Conservation (phyloP, 2,797 vertebrate genomes). For the Acrocephalus scirpaceus region DNA sequence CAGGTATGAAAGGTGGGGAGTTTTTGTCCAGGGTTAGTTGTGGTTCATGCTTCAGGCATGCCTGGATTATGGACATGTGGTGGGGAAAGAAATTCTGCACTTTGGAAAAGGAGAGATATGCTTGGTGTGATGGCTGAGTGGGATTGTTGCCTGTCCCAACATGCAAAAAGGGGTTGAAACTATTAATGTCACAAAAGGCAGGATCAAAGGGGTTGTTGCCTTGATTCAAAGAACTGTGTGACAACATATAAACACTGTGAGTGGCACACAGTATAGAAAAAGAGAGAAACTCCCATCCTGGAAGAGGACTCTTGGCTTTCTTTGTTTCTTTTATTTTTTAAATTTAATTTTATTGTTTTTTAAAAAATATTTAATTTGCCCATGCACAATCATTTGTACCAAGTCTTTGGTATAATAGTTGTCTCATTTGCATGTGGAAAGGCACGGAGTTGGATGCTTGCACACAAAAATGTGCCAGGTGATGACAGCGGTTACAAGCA, state of each 20-base stretch:
- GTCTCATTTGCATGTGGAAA: neutral
- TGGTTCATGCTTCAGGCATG: neutral
- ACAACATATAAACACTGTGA: neutral
- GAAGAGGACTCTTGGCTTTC: neutral
- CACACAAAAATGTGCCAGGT: neutral
- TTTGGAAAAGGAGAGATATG: neutral
- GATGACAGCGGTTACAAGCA: neutral
- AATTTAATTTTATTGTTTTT: neutral
- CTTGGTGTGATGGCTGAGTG: neutral
- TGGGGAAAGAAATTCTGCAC: neutral
- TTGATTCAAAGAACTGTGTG: neutral
- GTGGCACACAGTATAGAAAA: neutral
- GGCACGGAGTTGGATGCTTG: neutral
- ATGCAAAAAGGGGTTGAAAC: neutral
- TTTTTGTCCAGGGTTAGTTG: neutral
- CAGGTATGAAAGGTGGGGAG: neutral
- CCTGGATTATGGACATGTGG: neutral
- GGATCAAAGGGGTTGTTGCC: neutral
- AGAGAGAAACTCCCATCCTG: neutral
- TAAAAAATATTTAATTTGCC: neutral
- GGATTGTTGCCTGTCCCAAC: neutral
- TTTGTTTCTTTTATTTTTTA: rapidly evolving
- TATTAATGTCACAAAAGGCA: neutral
- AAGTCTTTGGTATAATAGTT: neutral
- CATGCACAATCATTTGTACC: neutral